phyloP scores from a whole-genome alignment of 2,113 vertebrate genomes.

The Seriola dumerili region DNA sequence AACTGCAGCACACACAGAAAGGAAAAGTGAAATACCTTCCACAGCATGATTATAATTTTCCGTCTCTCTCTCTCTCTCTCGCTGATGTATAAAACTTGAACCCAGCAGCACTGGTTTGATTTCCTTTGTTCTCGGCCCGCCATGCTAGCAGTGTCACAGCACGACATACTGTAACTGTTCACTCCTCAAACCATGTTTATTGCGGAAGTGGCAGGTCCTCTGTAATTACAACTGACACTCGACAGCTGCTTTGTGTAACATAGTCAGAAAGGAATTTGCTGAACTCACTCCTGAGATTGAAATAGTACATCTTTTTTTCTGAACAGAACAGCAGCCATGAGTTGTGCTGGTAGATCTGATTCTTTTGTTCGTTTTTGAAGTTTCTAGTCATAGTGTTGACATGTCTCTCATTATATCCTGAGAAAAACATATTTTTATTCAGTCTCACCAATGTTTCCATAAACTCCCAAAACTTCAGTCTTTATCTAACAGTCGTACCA shows the following conservation, averaged over 20 bases:
- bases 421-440: neutral
- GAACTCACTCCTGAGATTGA: neutral
- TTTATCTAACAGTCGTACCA: neutral
- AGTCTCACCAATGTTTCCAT: too few species aligned
- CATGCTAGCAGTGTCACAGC: neutral
- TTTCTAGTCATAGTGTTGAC: neutral
- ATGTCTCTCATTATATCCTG: neutral
- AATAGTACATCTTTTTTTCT: neutral
- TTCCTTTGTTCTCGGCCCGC: neutral
- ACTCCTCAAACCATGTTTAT: neutral
- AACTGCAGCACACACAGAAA: neutral
- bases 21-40: neutral
- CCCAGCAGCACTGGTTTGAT: neutral
- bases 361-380: neutral
- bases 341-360: neutral
- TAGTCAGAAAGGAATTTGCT: neutral
- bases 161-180: neutral
- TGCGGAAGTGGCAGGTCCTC: slow-evolving; percentile 7
- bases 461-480: neutral
- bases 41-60: neutral
- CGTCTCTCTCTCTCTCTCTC: too few species aligned
- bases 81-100: neutral
- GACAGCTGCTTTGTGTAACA: slow-evolving; percentile 25
- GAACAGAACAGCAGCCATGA: neutral
- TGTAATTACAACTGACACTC: slow-evolving; percentile 32